Base-by-base conservation (phyloP, 2,113 vertebrate species). In the Channa argus region DNA sequence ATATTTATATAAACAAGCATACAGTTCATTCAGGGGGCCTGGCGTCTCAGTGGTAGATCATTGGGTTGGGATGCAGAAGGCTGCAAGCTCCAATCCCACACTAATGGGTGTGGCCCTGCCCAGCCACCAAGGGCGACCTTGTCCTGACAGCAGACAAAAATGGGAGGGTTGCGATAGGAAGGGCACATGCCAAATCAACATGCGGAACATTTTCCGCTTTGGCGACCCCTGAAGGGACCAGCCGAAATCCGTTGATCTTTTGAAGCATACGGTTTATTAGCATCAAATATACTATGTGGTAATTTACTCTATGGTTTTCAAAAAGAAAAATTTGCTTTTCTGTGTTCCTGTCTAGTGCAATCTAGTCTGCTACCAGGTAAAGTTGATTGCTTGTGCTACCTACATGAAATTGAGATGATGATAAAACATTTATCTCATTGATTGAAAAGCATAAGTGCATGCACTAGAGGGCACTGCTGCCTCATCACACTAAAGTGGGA, bases 381-480 rank as follows among this genome's bases (percentile, higher is more conserved):
- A 41, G 33, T 44, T 45, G 5, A 46, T 59, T 33, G 33, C 5
- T 14, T 50, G 39, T 8, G 41, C 13, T 34, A 33, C 63, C 8
- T 56, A 58, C 45, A 13, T 38, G 56, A 80, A 44, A 73, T 65
- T 15, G 15, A 39, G 43, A 70, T 58, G 10, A 52, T 24, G 50
- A 58, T 47, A 24, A 68, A 81, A 66, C 49, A 45, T 84, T 59
- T 5, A 63, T 55, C 24, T 53, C 15, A 33, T 8, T 64, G 41
- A 44, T n/a, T 77, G 58, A 77, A 67, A 34, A 37, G 41, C 47
- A 65, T 39, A n/a, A 34, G 36, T 11, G 37, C 39, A 44, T n/a
- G 12, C 91, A 89, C 85, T 84, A 89, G 91, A 89, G 79, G 88
- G 85, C 69, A 41, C 74, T 83, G 54, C 66, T 77, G 4, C 52